Evolutionary conservation across 1,140 invertebrate genomes (phyloP), one percentile per base, ranked within the genome.

Genomic region (Acromyrmex charruanus): DNA sequence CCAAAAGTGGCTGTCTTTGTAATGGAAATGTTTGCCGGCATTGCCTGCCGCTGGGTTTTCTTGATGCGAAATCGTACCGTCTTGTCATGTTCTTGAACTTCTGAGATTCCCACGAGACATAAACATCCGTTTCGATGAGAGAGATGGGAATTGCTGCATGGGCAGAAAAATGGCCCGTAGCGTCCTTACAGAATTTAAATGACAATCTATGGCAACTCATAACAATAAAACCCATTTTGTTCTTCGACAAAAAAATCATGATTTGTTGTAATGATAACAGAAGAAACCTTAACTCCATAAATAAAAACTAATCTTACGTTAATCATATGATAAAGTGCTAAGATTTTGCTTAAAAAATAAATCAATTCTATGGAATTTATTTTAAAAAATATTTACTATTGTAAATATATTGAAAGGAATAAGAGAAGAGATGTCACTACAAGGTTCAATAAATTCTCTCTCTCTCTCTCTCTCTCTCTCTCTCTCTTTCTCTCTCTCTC

Each of bases 1-100:
- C 84, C 74, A 72, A 80, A 87, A 88, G 75, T 61, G 28, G 21
- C 25, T 68, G 58, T 87, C 85, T 88, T 88, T 88, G 68, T 88
- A 53, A 88, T 88, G 87, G 87, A 88, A 88, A 88, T 88, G 39
- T 88, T 69, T 77, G 55, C 59, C 25, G 65, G 9, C 55, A 55
- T 86, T 66, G 84, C 55, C 49, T 39, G 75, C 55, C 28, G 4
- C 18, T n/a, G 39, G 12, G 61, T 65, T 71, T 63, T 51, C 55
- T 21, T 53, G 2, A 55, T 44, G 49, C 49, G 25, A 49, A 71
- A 81, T 81, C 79, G 59, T 61, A 44, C 39, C 39, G 61, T 51
- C 49, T 2, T 12, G 12, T 21, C 63, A 51, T 58, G 79, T 81
- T 71, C 53, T 58, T 71, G 51, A 71, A 69, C 79, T 81, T 35